Base-by-base conservation (phyloP, 2,888 invertebrate species). In the Xestia rhomboidea region DNA sequence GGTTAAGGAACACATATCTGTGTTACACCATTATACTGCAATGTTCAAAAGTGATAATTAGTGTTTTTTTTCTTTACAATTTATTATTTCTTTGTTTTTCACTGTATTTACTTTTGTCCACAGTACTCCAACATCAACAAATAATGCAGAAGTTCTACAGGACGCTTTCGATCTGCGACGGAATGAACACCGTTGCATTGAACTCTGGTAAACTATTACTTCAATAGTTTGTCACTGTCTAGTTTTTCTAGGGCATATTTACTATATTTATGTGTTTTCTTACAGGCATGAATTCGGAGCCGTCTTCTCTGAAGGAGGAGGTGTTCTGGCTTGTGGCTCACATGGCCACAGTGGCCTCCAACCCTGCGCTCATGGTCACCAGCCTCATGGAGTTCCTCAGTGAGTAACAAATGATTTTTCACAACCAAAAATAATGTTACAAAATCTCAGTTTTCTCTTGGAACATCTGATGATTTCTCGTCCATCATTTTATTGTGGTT, bases 61-160 rank as follows among this genome's bases (percentile, higher is more conserved):
- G n/a, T n/a, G n/a, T n/a, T n/a, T n/a, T n/a, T n/a, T n/a, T n/a
- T n/a, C n/a, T n/a, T n/a, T n/a, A n/a, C 8, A 10, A 41, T 51
- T 67, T 46, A 13, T 46, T 21, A 3, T 44, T 44, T 30, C 30
- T 24, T 38, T 41, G 27, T 5, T 41, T 54, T 51, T 21, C 15
- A 69, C 46, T 13, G 0, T 46, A 49, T 66, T 49, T 81, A 1
- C n/a, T 68, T 84, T 84, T 87, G 62, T 86, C 89, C 88, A 82
- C 93, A 98, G 98, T 98, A 24, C 90, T 98, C 57, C 98, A 98
- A 91, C 98, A 98, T 89, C 97, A 98, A 78, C 97, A 98, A 1
- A 98, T 98, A 30, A 98, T 99, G 98, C 98, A 98, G 92, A 97
- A 98, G 84, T 97, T 99, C 90, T 97, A 99, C 92, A 98, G 98